These are phyloP conservation scores for Neodontobutis hainanensis DNA, from an alignment of 2,113 vertebrate species.

Conservation along the genomic window DNA sequence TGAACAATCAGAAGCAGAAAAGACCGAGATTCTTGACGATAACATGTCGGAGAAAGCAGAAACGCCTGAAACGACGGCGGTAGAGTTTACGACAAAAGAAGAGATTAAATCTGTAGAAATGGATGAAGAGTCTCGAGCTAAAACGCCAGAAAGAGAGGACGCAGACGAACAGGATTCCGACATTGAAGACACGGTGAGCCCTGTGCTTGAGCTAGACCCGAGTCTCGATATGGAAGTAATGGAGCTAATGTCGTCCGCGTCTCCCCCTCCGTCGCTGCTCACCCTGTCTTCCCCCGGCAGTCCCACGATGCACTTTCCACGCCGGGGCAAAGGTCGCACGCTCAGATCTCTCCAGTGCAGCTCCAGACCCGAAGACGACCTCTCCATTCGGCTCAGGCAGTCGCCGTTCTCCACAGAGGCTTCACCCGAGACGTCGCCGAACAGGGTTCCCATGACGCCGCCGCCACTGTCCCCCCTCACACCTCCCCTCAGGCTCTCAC, in stretches of 20 bases:
- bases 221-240: slow-evolving; percentile 68
- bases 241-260: slow-evolving; percentile 56
- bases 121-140: background rate
- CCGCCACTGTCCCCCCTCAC: slow-evolving; percentile 60
- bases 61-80: background rate
- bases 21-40: slow-evolving; percentile 7
- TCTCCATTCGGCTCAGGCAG: slow-evolving; percentile 73
- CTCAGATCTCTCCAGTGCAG: slow-evolving; percentile 66
- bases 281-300: slow-evolving; percentile 66
- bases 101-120: background rate
- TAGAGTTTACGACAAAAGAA: background rate
- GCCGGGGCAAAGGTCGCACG: slow-evolving; percentile 69
- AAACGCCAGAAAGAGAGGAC: background rate
- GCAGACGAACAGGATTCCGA: slow-evolving; percentile 5
- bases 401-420: slow-evolving; percentile 85
- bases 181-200: slow-evolving; percentile 20
- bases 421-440: slow-evolving; percentile 76
- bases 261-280: slow-evolving; percentile 71
- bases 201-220: slow-evolving; percentile 53
- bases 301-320: slow-evolving; percentile 53
- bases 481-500: slow-evolving; percentile 26
- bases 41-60: background rate
- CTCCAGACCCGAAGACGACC: slow-evolving; percentile 67
- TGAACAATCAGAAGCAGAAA: slow-evolving; percentile 31
- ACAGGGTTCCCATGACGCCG: slow-evolving; percentile 42